Conservation (phyloP, 2,113 vertebrate species). For the Cyprinodon variegatus region DNA sequence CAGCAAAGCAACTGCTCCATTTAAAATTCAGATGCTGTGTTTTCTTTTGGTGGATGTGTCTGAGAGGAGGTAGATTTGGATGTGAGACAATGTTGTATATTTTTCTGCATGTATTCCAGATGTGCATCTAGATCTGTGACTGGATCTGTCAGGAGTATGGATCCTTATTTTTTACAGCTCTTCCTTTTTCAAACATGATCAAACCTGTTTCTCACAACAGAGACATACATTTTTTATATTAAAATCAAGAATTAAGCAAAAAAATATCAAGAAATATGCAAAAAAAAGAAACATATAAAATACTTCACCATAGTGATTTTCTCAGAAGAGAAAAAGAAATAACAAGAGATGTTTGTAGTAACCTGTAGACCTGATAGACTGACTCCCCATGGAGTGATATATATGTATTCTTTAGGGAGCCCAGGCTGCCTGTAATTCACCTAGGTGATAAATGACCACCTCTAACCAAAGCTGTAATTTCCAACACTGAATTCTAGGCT, state of each 20-base stretch:
- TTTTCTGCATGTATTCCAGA: slow-evolving; percentile 38
- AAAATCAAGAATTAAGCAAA: too few species aligned
- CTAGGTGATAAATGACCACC: not conserved
- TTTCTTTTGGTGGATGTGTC: slow-evolving; percentile 15
- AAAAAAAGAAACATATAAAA: not conserved
- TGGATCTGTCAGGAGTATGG: slow-evolving; percentile 27
- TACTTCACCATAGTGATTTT: not conserved
- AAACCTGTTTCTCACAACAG: not conserved
- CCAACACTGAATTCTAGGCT: too few species aligned
- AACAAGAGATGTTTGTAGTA: not conserved
- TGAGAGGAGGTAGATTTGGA: not conserved
- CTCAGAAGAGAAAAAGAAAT: not conserved
- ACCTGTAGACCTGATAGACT: not conserved
- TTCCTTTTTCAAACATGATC: not conserved
- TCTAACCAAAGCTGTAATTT: not conserved
- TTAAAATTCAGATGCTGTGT: slow-evolving; percentile 32
- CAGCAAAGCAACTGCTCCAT: slow-evolving; percentile 36
- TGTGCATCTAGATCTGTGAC: slow-evolving; percentile 48
- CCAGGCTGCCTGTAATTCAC: not conserved
- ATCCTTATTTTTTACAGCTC: not conserved
- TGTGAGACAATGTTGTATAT: slow-evolving; percentile 3
- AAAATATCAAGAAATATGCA: not conserved
- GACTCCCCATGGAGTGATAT: not conserved
- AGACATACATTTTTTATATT: not conserved
- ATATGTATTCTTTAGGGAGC: not conserved